Conservation (phyloP, 2,113 vertebrate genomes). For the Gnathonemus echidnorhynchus region DNA sequence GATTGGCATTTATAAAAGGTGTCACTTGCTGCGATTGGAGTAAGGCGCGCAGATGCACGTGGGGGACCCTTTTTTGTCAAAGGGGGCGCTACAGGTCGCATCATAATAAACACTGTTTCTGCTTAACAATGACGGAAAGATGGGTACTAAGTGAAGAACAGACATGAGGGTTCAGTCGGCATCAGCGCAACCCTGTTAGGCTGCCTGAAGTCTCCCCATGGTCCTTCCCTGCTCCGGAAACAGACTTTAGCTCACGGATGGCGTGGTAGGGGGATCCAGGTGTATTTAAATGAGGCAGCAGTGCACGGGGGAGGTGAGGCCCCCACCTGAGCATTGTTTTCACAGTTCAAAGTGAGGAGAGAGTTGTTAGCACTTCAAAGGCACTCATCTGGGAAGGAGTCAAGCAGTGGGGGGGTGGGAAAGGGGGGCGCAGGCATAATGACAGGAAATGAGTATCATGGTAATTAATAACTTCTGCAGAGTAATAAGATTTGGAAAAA, state of each 20-base stretch:
- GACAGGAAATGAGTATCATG: constrained; percentile 76
- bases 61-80: background rate
- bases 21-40: background rate
- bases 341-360: constrained; percentile 78
- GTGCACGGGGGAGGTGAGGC: constrained; percentile 68
- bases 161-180: background rate
- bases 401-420: constrained; percentile 51
- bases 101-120: background rate
- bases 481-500: constrained; percentile 61
- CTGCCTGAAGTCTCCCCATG: constrained; percentile 46
- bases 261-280: constrained; percentile 62
- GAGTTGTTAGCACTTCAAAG: constrained; percentile 81
- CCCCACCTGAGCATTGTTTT: constrained; percentile 75
- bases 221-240: constrained; percentile 57
- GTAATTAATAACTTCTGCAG: constrained; percentile 81
- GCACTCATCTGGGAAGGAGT: constrained; percentile 72
- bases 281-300: constrained; percentile 71
- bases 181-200: background rate
- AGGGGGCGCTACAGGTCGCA: background rate
- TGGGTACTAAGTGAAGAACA: background rate
- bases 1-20: background rate
- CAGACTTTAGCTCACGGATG: constrained; percentile 68
- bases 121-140: background rate
- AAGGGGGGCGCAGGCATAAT: constrained; percentile 46
- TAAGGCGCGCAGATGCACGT: background rate